Base-by-base conservation (phyloP, 2,113 vertebrate species). In the Anarrhichthys ocellatus region DNA sequence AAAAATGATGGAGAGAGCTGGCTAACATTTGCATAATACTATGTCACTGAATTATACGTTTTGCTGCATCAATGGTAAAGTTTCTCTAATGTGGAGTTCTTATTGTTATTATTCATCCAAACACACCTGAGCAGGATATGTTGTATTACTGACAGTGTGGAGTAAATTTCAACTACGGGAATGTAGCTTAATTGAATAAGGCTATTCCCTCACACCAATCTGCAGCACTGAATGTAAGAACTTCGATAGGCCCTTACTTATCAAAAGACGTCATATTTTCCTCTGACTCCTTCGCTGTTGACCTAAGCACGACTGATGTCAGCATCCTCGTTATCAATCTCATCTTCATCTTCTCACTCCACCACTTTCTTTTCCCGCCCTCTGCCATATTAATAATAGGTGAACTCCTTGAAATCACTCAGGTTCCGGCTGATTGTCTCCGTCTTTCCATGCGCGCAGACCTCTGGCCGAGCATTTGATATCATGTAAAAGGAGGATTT, bases 401-500 rank as follows among this genome's bases (percentile, higher is more conserved):
- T 40, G 58, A 73, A 77, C 69, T 83, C 73, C 66, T 76, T 46
- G 62, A 85, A 85, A 84, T 82, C 73, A 65, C 63, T 77, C 54
- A 14, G 69, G 62, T 87, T 75, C 58, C 42, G 72, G 27, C 85
- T 76, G 80, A 81, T 73, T 69, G 88, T 69, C 78, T 84, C 78
- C 73, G 56, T 61, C 76, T 69, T 56, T 81, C 72, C 89, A 59
- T 20, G 18, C 38, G 22, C 71, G 9, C 67, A 80, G 65, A 90
- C 86, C 77, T 85, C 83, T 87, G 73, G 70, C 81, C 40, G 64
- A 76, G 82, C 84, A 88, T 87, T 92, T 83, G 81, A 91, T 89
- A 90, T 89, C 91, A 92, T 87, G 89, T 87, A 92, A 92, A 54
- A 91, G 90, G 86, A 85, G 80, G 93, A 94, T 94, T 93, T 93